phyloP scores from a whole-genome alignment of 2,888 invertebrate species.

The Megaustenia siamemsis region DNA sequence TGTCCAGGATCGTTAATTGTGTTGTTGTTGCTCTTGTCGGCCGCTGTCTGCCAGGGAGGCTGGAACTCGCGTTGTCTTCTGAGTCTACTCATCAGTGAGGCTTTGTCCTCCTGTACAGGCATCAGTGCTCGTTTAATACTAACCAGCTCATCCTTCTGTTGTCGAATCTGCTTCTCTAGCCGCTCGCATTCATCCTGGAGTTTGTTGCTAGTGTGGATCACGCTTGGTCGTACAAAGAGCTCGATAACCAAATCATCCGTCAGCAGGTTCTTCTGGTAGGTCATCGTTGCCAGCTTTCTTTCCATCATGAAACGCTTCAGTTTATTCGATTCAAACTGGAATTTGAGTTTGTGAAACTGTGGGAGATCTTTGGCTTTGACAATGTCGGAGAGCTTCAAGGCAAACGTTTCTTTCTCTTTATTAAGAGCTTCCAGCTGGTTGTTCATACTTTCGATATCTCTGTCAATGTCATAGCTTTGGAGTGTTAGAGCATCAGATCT shows the following conservation, averaged over 20 bases:
- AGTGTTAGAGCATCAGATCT: conserved; percentile 64
- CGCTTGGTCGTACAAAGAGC: conserved; percentile 66
- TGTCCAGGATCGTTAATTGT: conserved; percentile 11
- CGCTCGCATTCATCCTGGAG: conserved; percentile 72
- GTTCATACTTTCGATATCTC: conserved; percentile 56
- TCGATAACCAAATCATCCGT: conserved; percentile 69
- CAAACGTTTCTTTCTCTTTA: conserved; percentile 62
- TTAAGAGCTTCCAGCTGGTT: conserved; percentile 59
- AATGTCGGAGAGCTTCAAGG: conserved; percentile 60
- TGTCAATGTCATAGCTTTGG: conserved; percentile 63
- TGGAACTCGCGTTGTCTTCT: conserved; percentile 40
- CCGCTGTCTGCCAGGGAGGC: conserved; percentile 26
- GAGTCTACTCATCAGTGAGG: conserved; percentile 62
- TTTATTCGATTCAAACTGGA: conserved; percentile 68
- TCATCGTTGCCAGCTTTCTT: conserved; percentile 64
- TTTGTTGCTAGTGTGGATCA: conserved; percentile 70
- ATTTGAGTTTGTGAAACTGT: conserved; percentile 61
- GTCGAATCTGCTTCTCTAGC: conserved; percentile 66
- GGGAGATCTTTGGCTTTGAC: conserved; percentile 58
- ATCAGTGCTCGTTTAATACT: conserved; percentile 69
- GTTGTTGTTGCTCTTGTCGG: not conserved
- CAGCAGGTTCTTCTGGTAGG: conserved; percentile 64
- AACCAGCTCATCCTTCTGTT: conserved; percentile 67
- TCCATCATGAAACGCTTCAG: conserved; percentile 68
- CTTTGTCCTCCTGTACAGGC: conserved; percentile 66